Conservation (phyloP, 2,888 invertebrate genomes). For the Cyclophora punctaria region DNA sequence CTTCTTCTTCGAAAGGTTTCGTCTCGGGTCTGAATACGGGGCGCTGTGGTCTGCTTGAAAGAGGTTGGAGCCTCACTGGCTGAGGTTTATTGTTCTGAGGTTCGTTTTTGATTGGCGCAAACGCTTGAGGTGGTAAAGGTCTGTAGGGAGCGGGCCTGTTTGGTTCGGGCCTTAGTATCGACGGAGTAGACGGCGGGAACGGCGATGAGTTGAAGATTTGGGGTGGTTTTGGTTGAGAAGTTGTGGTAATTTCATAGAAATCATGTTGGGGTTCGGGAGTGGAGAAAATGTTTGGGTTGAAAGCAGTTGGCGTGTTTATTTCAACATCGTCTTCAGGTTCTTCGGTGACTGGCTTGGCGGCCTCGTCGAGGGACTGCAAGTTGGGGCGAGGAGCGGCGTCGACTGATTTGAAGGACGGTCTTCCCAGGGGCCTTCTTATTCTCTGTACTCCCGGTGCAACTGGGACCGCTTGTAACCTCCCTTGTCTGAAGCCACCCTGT, state of each 20-base stretch:
- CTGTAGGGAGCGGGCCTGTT: slow-evolving; percentile 64
- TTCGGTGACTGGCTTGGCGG: slow-evolving; percentile 80
- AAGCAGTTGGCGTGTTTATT: slow-evolving; percentile 71
- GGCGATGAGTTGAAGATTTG: slow-evolving; percentile 58
- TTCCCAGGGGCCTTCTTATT: slow-evolving; percentile 52
- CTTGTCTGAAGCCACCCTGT: slow-evolving; percentile 60
- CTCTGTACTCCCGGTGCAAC: slow-evolving; percentile 37
- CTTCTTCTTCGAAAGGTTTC: slow-evolving; percentile 62
- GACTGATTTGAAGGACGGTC: slow-evolving; percentile 63
- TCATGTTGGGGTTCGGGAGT: slow-evolving; percentile 66
- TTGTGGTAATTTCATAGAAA: slow-evolving; percentile 60
- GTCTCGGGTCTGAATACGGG: slow-evolving; percentile 71
- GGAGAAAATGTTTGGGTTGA: slow-evolving; percentile 52
- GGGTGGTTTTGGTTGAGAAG: slow-evolving; percentile 63
- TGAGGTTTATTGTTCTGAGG: slow-evolving; percentile 45
- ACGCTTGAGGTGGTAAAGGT: slow-evolving; percentile 54
- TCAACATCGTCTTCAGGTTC: slow-evolving; percentile 78
- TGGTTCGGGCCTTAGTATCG: slow-evolving; percentile 51
- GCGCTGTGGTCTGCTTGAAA: slow-evolving; percentile 66
- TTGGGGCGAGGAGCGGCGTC: slow-evolving; percentile 61
- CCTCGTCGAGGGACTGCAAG: slow-evolving; percentile 67
- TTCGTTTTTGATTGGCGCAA: slow-evolving; percentile 56
- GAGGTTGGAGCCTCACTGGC: slow-evolving; percentile 60
- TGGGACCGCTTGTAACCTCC: slow-evolving; percentile 46
- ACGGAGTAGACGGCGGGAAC: slow-evolving; percentile 58